phyloP scores from a whole-genome alignment of 2,888 invertebrate genomes.

The Platycnemis pennipes region DNA sequence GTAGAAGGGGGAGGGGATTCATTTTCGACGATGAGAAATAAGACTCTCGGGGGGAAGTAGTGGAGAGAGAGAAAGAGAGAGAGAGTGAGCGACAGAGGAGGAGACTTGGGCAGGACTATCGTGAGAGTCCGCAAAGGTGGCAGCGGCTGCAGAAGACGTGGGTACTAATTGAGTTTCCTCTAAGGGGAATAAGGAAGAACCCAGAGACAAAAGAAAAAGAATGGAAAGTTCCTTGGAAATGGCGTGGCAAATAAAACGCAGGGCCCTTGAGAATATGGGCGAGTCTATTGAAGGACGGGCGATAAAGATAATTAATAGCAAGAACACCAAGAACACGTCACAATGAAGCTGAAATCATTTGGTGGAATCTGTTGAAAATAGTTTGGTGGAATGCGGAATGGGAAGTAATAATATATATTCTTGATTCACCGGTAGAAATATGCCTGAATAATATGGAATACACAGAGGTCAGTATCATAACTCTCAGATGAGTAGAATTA shows the following conservation, averaged over 20 bases:
- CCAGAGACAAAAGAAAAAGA: not conserved
- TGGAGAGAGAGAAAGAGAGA: not conserved
- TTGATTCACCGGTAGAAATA: not conserved
- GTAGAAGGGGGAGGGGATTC: not conserved
- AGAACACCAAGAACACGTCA: not conserved
- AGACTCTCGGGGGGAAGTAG: not conserved
- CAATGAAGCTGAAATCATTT: not conserved
- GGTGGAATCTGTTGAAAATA: not conserved
- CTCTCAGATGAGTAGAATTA: not conserved
- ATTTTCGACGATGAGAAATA: not conserved
- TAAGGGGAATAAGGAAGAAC: not conserved
- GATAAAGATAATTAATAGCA: not conserved
- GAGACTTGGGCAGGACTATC: not conserved
- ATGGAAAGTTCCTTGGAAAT: not conserved
- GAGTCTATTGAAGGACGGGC: not conserved
- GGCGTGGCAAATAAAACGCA: not conserved
- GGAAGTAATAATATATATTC: not conserved
- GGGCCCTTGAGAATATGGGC: not conserved
- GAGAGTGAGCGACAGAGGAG: no score
- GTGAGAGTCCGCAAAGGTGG: conserved; percentile 20
- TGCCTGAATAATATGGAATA: not conserved
- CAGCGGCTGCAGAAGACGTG: conserved; percentile 44
- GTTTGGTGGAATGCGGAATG: not conserved
- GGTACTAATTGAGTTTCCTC: conserved; percentile 23
- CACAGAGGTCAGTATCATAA: not conserved